Evolutionary conservation across 1,140 invertebrate species (phyloP).

Genomic region (Trachelipus rathkii): DNA sequence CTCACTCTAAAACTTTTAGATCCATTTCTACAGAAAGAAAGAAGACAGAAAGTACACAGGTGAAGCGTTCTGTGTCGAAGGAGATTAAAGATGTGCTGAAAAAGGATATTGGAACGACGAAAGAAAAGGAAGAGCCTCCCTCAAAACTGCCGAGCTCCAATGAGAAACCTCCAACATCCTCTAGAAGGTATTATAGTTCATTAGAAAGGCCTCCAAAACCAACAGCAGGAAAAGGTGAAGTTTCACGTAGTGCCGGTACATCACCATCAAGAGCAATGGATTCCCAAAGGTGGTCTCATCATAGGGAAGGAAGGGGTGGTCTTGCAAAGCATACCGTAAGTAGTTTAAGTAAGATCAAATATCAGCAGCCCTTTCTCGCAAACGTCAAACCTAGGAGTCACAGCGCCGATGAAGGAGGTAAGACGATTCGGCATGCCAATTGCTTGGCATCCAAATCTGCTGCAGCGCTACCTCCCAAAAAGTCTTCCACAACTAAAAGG

Average conservation of each 20-base stretch:
- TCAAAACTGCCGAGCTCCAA: background rate
- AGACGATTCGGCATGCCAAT: constrained; percentile 29
- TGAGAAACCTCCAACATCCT: background rate
- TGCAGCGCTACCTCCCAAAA: constrained; percentile 27
- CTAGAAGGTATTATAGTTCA: background rate
- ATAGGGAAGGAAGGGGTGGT: constrained; percentile 26
- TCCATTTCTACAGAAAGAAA: background rate
- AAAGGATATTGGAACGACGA: background rate
- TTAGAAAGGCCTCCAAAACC: background rate
- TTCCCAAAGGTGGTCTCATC: constrained; percentile 35
- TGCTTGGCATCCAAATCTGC: constrained; percentile 31
- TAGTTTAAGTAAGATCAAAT: constrained; percentile 42
- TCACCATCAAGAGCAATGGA: background rate
- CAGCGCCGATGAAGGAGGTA: constrained; percentile 31
- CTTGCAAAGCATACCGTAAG: constrained; percentile 41
- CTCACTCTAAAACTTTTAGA: background rate
- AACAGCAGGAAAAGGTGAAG: background rate
- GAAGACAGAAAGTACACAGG: background rate
- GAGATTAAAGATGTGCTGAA: background rate
- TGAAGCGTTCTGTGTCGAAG: background rate
- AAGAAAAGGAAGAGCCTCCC: background rate
- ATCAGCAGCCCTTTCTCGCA: constrained; percentile 23
- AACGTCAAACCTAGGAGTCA: constrained; percentile 28
- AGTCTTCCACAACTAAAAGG: constrained; percentile 28
- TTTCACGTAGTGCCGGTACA: constrained; percentile 34